A percentile compares a stretch with the other conserved stretches of the same genome.
Conservation (phyloP, 2,888 invertebrate species). For the Hydrotaea cyrtoneurina region DNA sequence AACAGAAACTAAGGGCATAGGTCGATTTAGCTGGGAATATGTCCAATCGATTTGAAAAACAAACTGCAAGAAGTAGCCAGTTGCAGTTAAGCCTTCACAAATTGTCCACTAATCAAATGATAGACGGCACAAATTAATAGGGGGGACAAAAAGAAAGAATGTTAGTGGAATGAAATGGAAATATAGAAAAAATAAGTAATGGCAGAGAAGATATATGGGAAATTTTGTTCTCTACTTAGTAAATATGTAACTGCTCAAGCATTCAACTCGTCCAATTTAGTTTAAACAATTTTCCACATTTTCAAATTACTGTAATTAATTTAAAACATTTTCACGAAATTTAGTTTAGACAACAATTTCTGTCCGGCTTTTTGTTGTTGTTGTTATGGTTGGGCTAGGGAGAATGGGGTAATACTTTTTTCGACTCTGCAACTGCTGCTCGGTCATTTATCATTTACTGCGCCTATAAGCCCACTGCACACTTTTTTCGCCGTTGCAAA, state of each 20-base stretch:
- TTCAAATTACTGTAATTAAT: constrained; percentile 26
- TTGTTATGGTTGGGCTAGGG: not conserved
- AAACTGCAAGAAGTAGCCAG: constrained; percentile 11
- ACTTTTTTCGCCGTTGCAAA: constrained; percentile 44
- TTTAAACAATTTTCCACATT: no score
- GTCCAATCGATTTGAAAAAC: constrained; percentile 18
- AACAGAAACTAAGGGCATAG: constrained; percentile 72
- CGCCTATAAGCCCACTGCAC: constrained; percentile 63
- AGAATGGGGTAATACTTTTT: no score
- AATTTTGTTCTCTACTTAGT: no score
- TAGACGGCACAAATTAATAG: constrained; percentile 65
- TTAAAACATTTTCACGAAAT: constrained; percentile 8
- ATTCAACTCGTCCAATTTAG: no score
- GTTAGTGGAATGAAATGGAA: not conserved
- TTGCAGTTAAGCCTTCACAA: constrained; percentile 58
- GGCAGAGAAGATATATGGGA: no score
- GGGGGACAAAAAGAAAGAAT: constrained; percentile 17
- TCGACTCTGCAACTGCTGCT: constrained; percentile 18
- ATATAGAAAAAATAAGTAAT: not conserved
- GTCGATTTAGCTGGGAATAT: not conserved
- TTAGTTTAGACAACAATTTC: constrained; percentile 15
- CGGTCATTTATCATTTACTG: constrained; percentile 67
- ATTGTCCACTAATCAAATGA: constrained; percentile 69
- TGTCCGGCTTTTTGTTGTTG: not conserved
- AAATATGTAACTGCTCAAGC: no score